These are phyloP conservation scores for Drosophila meridiana DNA, from an alignment of 2,888 invertebrate genomes.

Conservation along the genomic window DNA sequence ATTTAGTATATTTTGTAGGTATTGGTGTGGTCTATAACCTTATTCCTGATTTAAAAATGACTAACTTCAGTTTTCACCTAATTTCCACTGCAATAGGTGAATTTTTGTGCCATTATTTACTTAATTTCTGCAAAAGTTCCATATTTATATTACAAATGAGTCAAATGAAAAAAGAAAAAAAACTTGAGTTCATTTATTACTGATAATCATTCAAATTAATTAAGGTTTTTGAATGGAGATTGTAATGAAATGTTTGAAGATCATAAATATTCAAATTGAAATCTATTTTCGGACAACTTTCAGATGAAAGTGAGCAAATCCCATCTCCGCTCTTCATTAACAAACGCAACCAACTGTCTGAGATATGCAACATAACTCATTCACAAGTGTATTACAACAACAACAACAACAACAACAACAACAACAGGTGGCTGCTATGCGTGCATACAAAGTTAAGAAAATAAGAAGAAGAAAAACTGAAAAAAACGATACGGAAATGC, in stretches of 20 bases:
- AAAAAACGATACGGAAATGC: conserved; percentile 73
- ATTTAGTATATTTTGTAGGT: too few relatives aligned
- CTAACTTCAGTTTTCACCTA: not conserved
- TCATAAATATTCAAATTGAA: not conserved
- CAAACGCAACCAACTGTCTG: not conserved
- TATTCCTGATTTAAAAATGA: too few relatives aligned
- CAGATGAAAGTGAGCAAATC: not conserved
- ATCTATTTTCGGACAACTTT: not conserved
- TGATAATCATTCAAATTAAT: not conserved
- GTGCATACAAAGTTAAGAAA: conserved; percentile 39
- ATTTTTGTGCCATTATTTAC: not conserved
- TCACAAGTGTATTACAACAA: conserved; percentile 25
- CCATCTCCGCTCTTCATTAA: not conserved
- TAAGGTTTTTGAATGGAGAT: not conserved
- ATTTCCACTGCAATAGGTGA: not conserved
- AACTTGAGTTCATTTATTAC: not conserved
- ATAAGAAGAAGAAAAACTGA: conserved; percentile 23
- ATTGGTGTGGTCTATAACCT: too few relatives aligned
- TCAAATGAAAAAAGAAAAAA: too few relatives aligned
- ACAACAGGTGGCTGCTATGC: conserved; percentile 46
- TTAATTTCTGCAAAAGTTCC: too few relatives aligned
- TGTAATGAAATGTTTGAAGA: not conserved
- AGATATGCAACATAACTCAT: conserved; percentile 12
- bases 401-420: conserved; percentile 13
- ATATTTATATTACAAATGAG: too few relatives aligned